These are phyloP conservation scores for Tryphoninae sp. DNA, from an alignment of 2,888 invertebrate genomes.

Conservation along the genomic window DNA sequence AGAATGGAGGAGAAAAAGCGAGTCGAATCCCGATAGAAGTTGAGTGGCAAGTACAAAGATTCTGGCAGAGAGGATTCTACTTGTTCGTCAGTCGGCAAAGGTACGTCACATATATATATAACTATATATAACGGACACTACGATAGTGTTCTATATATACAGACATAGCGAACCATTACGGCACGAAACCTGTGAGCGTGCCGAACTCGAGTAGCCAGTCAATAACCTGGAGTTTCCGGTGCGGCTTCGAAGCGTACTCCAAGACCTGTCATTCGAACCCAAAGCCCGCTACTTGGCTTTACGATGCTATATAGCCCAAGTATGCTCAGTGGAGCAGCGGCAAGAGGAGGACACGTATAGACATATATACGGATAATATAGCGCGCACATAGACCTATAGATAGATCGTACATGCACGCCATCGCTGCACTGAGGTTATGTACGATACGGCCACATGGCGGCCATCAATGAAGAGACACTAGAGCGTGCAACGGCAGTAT, in stretches of 20 bases:
- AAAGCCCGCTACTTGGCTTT: conserved; percentile 75
- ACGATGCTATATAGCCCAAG: conserved; percentile 76
- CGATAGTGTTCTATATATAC: conserved; percentile 28
- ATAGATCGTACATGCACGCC: not conserved
- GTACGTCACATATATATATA: conserved; percentile 19
- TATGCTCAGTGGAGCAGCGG: conserved; percentile 70
- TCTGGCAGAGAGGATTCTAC: conserved; percentile 30
- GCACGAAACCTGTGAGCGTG: conserved; percentile 63
- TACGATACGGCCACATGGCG: conserved; percentile 37
- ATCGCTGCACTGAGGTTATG: conserved; percentile 27
- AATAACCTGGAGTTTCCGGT: conserved; percentile 78
- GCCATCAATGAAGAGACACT: conserved; percentile 27
- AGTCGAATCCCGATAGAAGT: conserved; percentile 45
- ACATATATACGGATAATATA: not conserved
- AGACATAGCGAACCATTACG: conserved; percentile 34
- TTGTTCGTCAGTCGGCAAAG: conserved; percentile 29
- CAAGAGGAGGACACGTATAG: conserved; percentile 26
- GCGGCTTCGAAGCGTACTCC: conserved; percentile 73
- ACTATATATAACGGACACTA: conserved; percentile 36
- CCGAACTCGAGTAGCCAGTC: conserved; percentile 79
- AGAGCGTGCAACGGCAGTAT: conserved; percentile 15
- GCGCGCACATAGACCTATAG: not conserved
- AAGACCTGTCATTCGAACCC: conserved; percentile 78
- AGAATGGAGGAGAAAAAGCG: conserved; percentile 7
- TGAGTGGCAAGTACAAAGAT: conserved; percentile 53